Evolutionary conservation across 2,888 invertebrate genomes (phyloP), one percentile per base, ranked within the genome.

Genomic region (Periphyllus acericola): DNA sequence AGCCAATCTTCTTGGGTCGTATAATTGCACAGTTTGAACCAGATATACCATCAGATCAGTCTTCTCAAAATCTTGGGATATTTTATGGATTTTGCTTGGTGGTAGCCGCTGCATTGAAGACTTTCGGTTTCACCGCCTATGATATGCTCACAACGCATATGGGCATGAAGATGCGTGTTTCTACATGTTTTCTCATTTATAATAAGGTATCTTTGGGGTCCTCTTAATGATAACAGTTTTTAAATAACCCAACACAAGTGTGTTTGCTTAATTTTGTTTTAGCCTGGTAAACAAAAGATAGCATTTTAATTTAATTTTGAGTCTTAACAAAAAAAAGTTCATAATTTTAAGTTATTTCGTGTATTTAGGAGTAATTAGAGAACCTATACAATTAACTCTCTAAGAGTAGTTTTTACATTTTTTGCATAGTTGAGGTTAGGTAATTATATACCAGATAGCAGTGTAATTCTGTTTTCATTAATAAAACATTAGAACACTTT

Each of bases 181-280:
- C 97, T 0, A 95, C 95, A 84, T 96, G 96, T 91, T 95, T 96
- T 8, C 92, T 97, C n/a, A 94, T 98, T 88, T 97, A 96, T 91
- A 94, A 96, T 92, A 98, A 98, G 93, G 87, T 87, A 87, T 72
- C 87, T 40, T 87, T 68, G 76, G 0, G 84, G 84, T 68, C 84
- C 84, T 84, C 78, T 32, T 84, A 34, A 34, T 34, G 0, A 83
- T 75, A 40, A 40, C 25, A 32, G 17, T 84, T 29, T 71, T 75
- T 84, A 68, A 68, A 46, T 84, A 84, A 84, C 76, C 68, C 76
- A 52, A 84, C 52, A 78, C 34, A 8, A 76, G 76, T 84, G 84
- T 84, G 76, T 68, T 76, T 78, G 84, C 84, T 84, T 84, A 76
- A 52, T 84, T 32, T 29, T 36, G 68, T 68, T 68, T 66, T 71